phyloP scores from a whole-genome alignment of 2,888 invertebrate species.

The Baronia brevicornis region DNA sequence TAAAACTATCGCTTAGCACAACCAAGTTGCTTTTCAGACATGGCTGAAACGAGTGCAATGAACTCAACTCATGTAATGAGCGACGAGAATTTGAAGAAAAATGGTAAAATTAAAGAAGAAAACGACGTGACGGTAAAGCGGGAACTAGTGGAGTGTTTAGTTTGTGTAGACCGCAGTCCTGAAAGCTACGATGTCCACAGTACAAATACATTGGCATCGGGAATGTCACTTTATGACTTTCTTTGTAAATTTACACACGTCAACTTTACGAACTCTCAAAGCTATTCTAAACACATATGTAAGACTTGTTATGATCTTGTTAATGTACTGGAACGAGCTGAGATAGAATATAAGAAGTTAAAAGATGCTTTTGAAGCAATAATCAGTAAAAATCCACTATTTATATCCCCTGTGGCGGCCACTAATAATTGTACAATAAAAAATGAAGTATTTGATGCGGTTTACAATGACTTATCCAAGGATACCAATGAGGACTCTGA shows the following conservation, averaged over 20 bases:
- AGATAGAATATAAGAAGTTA: slow-evolving; percentile 50
- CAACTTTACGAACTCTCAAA: slow-evolving; percentile 30
- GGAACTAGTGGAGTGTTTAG: slow-evolving; percentile 50
- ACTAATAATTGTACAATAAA: slow-evolving; percentile 36
- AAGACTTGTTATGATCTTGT: slow-evolving; percentile 52
- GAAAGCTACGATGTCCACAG: slow-evolving; percentile 38
- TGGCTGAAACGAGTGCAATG: slow-evolving; percentile 49
- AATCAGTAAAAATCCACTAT: slow-evolving; percentile 55
- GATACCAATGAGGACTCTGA: slow-evolving; percentile 38
- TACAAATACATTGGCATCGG: slow-evolving; percentile 36
- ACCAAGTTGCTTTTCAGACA: slow-evolving; percentile 24
- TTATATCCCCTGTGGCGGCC: slow-evolving; percentile 26
- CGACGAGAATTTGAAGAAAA: slow-evolving; percentile 29
- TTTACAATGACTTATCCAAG: slow-evolving; percentile 15
- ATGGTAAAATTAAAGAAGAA: slow-evolving; percentile 40
- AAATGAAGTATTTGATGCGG: slow-evolving; percentile 22
- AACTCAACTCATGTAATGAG: slow-evolving; percentile 37
- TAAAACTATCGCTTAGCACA: not conserved
- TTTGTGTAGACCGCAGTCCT: slow-evolving; percentile 40
- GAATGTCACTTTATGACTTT: slow-evolving; percentile 39
- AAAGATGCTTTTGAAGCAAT: slow-evolving; percentile 56
- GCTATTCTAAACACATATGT: slow-evolving; percentile 41
- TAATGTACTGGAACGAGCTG: slow-evolving; percentile 54
- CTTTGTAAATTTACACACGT: slow-evolving; percentile 42
- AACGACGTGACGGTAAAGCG: slow-evolving; percentile 43